These are phyloP conservation scores for Mustela lutreola DNA, from an alignment of 2,113 vertebrate genomes.

Conservation along the genomic window DNA sequence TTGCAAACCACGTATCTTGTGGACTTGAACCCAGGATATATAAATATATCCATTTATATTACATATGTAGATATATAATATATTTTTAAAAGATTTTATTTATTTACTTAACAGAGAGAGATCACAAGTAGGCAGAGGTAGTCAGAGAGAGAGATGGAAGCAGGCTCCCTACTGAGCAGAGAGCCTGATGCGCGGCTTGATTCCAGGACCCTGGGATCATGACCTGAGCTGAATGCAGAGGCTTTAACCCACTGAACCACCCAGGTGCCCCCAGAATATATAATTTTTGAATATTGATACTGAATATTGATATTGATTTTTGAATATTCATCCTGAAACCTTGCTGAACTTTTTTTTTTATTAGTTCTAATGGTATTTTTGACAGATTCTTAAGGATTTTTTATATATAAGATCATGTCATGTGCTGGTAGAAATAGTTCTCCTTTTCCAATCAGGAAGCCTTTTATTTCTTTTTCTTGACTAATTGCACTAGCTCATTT, in stretches of 20 bases:
- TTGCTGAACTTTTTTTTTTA: neutral
- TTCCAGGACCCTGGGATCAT: too few relatives aligned
- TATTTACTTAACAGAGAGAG: too few relatives aligned
- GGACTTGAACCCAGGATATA: neutral
- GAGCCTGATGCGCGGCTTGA: too few relatives aligned
- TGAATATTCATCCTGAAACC: neutral
- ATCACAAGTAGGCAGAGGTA: too few relatives aligned
- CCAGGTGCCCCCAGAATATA: neutral
- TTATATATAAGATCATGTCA: neutral
- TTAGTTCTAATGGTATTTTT: neutral
- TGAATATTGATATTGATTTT: neutral
- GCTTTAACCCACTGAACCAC: too few relatives aligned
- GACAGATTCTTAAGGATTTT: neutral
- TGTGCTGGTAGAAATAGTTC: neutral
- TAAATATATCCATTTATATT: neutral
- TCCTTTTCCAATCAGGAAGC: neutral
- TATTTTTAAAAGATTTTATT: too few relatives aligned
- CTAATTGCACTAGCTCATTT: neutral
- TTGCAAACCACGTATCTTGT: neutral
- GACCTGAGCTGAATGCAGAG: too few relatives aligned
- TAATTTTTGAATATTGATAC: neutral
- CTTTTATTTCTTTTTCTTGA: constrained; percentile 37
- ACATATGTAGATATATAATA: neutral
- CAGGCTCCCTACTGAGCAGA: too few relatives aligned
- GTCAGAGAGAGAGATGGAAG: too few relatives aligned